Evolutionary conservation across 2,113 vertebrate species (phyloP).

Genomic region (Prunella himalayana): DNA sequence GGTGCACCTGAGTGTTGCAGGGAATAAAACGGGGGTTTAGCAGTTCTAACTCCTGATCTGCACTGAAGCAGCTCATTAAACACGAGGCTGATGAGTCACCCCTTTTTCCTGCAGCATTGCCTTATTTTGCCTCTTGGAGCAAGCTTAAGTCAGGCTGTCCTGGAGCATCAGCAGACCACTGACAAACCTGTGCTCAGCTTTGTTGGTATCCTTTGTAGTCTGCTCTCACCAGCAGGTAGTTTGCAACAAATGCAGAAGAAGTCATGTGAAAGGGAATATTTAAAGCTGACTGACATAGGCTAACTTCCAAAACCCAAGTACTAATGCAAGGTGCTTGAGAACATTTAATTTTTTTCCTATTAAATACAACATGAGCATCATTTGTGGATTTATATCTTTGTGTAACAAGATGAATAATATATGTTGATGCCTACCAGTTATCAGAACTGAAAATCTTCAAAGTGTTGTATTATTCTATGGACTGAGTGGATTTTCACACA

Average conservation of each 20-base stretch:
- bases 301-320: background rate
- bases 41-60: background rate
- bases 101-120: background rate
- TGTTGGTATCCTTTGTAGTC: background rate
- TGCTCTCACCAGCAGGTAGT: background rate
- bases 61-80: background rate
- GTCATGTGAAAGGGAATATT: background rate
- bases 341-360: background rate
- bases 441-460: background rate
- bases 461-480: background rate
- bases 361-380: background rate
- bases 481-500: background rate
- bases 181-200: background rate
- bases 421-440: background rate
- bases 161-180: background rate
- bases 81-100: rapidly evolving
- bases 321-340: background rate
- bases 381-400: background rate
- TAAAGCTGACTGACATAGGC: background rate
- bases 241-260: background rate
- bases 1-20: background rate
- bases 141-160: background rate
- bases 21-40: background rate
- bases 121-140: background rate
- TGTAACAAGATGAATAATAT: background rate